These are phyloP conservation scores for Pristionchus arcanus DNA, from an alignment of 2,888 invertebrate genomes.

Conservation along the genomic window DNA sequence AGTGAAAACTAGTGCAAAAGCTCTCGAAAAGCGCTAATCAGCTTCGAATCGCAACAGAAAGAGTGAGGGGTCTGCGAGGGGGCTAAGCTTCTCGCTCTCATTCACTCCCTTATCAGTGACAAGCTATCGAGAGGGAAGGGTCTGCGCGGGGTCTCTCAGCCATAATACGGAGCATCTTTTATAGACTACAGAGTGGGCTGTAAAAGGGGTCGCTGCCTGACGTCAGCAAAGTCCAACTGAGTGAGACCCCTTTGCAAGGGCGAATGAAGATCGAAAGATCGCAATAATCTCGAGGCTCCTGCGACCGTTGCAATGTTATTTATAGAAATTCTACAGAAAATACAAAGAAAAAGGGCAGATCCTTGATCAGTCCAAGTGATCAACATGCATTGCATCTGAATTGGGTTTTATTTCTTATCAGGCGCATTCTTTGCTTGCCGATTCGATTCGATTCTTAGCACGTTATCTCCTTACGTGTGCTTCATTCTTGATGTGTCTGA, in stretches of 20 bases:
- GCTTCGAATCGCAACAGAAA: not conserved
- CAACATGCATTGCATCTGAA: not conserved
- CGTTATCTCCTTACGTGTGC: conserved; percentile 23
- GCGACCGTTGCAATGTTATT: not conserved
- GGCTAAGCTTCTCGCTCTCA: not conserved
- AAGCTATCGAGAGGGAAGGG: not conserved
- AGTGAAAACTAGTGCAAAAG: not conserved
- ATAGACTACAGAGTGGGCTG: not conserved
- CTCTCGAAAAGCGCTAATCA: conserved; percentile 7
- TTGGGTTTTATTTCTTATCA: not conserved
- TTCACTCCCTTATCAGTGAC: not conserved
- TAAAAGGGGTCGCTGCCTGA: conserved; percentile 33
- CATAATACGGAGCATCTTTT: conserved; percentile 10
- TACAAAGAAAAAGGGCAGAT: not conserved
- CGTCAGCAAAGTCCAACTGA: not conserved
- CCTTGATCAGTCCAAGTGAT: not conserved
- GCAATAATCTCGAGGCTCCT: not conserved
- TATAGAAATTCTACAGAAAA: not conserved
- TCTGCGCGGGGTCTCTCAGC: conserved; percentile 1
- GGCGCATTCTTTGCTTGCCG: not conserved
- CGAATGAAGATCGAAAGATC: not conserved
- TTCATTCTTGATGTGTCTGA: not conserved
- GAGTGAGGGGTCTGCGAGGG: conserved; percentile 43
- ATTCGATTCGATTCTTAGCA: conserved; percentile 14
- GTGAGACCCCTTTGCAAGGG: not conserved